Percentiles rank a stretch among this genome's conserved stretches.
phyloP scores from a whole-genome alignment of 1,140 invertebrate genomes.

The Drosophila bocqueti region DNA sequence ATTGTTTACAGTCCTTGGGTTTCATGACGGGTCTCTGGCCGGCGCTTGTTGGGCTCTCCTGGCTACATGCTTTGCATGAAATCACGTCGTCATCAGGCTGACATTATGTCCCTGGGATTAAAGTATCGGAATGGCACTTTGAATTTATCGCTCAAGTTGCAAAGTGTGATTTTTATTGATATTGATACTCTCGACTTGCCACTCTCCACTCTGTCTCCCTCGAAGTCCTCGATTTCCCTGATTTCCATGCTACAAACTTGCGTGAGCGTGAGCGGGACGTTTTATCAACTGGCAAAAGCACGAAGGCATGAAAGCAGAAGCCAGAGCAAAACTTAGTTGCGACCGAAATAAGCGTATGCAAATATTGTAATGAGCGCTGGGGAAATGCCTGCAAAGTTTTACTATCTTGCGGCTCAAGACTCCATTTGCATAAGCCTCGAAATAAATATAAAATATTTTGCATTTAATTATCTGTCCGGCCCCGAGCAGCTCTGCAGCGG shows the following conservation, averaged over 20 bases:
- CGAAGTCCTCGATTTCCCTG: not conserved
- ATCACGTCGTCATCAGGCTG: slow-evolving; percentile 82
- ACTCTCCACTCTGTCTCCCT: not conserved
- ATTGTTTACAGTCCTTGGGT: slow-evolving; percentile 82
- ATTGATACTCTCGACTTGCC: slow-evolving; percentile 66
- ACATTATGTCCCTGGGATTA: slow-evolving; percentile 82
- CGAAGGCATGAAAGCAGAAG: slow-evolving; percentile 1
- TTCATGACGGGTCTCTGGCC: slow-evolving; percentile 53
- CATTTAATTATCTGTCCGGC: slow-evolving; percentile 73
- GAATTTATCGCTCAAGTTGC: slow-evolving; percentile 78
- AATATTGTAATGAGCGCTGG: slow-evolving; percentile 54
- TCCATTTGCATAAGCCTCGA: slow-evolving; percentile 79
- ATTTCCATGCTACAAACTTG: slow-evolving; percentile 40
- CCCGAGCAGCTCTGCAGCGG: not conserved
- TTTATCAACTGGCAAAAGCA: slow-evolving; percentile 62
- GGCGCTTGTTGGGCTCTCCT: slow-evolving; percentile 33
- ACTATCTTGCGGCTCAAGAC: slow-evolving; percentile 70
- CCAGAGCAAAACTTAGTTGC: slow-evolving; percentile 29
- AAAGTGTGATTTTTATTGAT: slow-evolving; percentile 84
- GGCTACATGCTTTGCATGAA: slow-evolving; percentile 80
- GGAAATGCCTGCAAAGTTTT: slow-evolving; percentile 66
- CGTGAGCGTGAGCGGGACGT: slow-evolving; percentile 34
- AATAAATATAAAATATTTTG: slow-evolving; percentile 82
- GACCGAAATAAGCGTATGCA: slow-evolving; percentile 66
- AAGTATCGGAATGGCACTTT: slow-evolving; percentile 80